Conservation (phyloP, 2,113 vertebrate genomes). For the Myiopsitta monachus region DNA sequence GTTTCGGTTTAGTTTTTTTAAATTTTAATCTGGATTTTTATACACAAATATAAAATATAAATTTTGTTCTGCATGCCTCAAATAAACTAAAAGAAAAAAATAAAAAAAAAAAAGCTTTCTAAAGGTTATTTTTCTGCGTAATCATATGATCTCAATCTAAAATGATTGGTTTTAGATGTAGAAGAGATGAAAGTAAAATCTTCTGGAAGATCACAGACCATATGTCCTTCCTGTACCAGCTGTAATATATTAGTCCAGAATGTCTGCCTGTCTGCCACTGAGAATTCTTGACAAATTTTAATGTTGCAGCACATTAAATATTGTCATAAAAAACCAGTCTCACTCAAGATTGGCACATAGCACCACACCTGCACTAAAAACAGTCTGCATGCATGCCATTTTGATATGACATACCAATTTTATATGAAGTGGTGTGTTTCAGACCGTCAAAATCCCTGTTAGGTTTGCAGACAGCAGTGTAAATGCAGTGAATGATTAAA, state of each 20-base stretch:
- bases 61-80: neutral
- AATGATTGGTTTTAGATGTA: neutral
- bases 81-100: neutral
- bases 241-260: slow-evolving; percentile 17
- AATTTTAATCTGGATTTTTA: neutral
- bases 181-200: slow-evolving; percentile 7
- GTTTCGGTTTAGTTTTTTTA: neutral
- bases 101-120: neutral
- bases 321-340: neutral
- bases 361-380: neutral
- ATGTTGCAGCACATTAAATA: neutral
- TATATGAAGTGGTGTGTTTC: neutral
- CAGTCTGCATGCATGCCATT: neutral
- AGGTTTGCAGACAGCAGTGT: neutral
- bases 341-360: neutral
- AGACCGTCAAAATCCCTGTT: neutral
- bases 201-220: neutral
- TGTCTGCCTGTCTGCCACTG: neutral
- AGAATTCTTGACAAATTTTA: neutral
- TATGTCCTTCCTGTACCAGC: neutral
- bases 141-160: neutral
- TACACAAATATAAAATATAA: neutral
- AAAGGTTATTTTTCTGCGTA: neutral
- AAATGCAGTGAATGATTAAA: neutral
- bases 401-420: neutral